phyloP scores from a whole-genome alignment of 1,140 invertebrate genomes.

The Mya arenaria region DNA sequence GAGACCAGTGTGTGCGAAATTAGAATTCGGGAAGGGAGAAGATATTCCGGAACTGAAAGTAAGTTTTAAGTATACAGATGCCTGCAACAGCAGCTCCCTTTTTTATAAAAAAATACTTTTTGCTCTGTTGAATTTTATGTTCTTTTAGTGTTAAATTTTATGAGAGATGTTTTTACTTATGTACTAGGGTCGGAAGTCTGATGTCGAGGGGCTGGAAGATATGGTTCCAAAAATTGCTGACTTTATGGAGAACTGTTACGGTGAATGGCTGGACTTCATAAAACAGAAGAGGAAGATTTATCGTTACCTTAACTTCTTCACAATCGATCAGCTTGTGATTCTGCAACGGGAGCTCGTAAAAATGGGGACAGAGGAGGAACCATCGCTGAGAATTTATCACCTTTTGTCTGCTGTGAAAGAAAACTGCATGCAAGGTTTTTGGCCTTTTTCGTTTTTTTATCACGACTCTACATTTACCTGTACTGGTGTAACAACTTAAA shows the following conservation, averaged over 20 bases:
- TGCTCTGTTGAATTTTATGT: no score
- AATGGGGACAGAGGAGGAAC: slow-evolving; percentile 40
- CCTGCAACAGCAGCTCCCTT: no score
- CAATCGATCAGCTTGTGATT: slow-evolving; percentile 74
- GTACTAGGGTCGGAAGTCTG: neutral
- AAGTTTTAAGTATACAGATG: no score
- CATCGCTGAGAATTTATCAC: slow-evolving; percentile 59
- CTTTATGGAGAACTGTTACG: slow-evolving; percentile 72
- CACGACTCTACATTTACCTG: no score
- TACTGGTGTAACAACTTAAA: no score
- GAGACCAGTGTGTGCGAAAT: neutral
- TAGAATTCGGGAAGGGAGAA: neutral
- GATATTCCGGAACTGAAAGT: neutral
- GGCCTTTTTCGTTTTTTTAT: no score
- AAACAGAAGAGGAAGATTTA: slow-evolving; percentile 65
- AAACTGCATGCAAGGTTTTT: slow-evolving; percentile 55
- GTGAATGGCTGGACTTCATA: slow-evolving; percentile 71
- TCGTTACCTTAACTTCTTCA: slow-evolving; percentile 72
- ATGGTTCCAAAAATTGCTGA: slow-evolving; percentile 63
- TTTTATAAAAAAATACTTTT: no score
- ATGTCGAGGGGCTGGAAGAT: neutral
- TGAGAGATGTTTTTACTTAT: no score
- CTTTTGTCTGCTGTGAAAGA: slow-evolving; percentile 64
- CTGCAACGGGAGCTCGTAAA: slow-evolving; percentile 70
- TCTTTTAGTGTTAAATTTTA: no score